Evolutionary conservation across 2,888 invertebrate species (phyloP).

Genomic region (Cataglyphis albicans): DNA sequence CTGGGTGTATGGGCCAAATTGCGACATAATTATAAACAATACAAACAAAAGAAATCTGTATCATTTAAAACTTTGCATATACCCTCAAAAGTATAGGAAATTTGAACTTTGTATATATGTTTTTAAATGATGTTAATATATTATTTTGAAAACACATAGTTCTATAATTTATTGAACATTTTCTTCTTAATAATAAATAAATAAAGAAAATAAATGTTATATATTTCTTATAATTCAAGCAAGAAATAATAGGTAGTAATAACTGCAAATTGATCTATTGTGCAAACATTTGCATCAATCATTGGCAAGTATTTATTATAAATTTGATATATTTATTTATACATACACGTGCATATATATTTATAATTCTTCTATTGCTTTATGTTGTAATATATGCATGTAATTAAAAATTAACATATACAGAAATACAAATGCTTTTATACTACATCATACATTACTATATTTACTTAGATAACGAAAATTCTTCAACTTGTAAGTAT

Average conservation of each 20-base stretch:
- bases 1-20: constrained; percentile 95
- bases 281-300: constrained; percentile 30
- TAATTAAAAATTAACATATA: constrained; percentile 15
- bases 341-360: constrained; percentile 9
- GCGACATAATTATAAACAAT: constrained; percentile 87
- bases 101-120: background rate
- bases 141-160: constrained; percentile 5
- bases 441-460: constrained; percentile 38
- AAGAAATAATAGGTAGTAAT: background rate
- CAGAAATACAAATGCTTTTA: constrained; percentile 28
- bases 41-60: constrained; percentile 54
- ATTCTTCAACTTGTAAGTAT: background rate
- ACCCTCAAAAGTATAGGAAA: constrained; percentile 6
- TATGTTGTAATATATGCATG: constrained; percentile 13
- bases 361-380: constrained; percentile 41
- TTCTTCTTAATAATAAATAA: background rate
- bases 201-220: background rate
- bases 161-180: background rate
- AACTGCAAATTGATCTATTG: background rate
- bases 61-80: constrained; percentile 13
- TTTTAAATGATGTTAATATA: constrained; percentile 29
- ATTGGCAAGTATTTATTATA: constrained; percentile 49
- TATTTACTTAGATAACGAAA: background rate
- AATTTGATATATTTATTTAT: constrained; percentile 46
- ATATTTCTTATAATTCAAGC: background rate